Percentiles rank a stretch among this genome's conserved stretches.
Conservation (phyloP, 92 coral and sea anemone genomes). For the Bergia sp. region DNA sequence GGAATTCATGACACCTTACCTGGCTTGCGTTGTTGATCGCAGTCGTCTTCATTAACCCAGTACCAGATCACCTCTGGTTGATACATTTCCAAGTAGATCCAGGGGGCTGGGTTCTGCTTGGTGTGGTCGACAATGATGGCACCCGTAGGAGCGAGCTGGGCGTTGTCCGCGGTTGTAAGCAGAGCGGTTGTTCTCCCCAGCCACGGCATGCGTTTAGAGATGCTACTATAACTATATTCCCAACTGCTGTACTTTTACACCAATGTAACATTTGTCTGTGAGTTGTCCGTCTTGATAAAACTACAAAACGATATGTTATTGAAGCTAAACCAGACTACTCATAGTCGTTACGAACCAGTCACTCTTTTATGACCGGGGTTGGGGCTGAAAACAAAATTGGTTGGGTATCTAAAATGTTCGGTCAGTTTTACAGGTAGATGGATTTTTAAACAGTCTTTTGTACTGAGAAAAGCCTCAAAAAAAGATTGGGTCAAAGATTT, state of each 20-base stretch:
- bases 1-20: slow-evolving; percentile 14
- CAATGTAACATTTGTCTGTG: slow-evolving; percentile 63
- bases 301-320: slow-evolving; percentile 7
- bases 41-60: slow-evolving; percentile 75
- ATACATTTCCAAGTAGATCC: slow-evolving; percentile 61
- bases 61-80: slow-evolving; percentile 78
- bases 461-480: too few relatives aligned
- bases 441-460: too few relatives aligned
- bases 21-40: slow-evolving; percentile 40
- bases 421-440: too few relatives aligned
- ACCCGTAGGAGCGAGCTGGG: slow-evolving; percentile 60
- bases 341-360: too few relatives aligned
- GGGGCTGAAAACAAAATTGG: too few relatives aligned
- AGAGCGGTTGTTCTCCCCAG: slow-evolving; percentile 56
- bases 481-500: too few relatives aligned
- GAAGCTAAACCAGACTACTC: not conserved
- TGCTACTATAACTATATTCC: slow-evolving; percentile 59
- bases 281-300: slow-evolving; percentile 54
- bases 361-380: too few relatives aligned
- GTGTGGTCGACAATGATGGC: slow-evolving; percentile 52
- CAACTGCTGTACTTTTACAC: slow-evolving; percentile 53
- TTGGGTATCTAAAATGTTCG: too few relatives aligned
- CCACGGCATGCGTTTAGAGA: slow-evolving; percentile 80
- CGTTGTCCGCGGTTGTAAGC: slow-evolving; percentile 59
- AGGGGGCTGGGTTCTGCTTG: slow-evolving; percentile 62